phyloP scores from a whole-genome alignment of 2,888 invertebrate genomes.

The Allacma fusca region DNA sequence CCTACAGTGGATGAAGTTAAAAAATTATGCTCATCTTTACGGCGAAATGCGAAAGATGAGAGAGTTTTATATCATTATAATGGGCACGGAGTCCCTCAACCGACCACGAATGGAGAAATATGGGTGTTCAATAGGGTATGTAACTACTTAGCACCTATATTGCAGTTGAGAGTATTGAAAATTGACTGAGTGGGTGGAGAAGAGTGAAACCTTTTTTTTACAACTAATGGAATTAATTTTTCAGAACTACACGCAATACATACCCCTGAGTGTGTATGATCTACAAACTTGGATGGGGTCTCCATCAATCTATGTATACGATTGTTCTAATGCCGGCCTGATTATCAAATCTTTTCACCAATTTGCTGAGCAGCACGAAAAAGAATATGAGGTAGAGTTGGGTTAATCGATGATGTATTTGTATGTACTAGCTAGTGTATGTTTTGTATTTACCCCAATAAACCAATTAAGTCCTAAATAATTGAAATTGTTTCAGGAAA shows the following conservation, averaged over 20 bases:
- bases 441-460: too few species aligned
- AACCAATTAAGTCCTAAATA: too few species aligned
- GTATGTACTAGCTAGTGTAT: too few species aligned
- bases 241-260: conserved; percentile 97
- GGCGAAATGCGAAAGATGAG: conserved; percentile 97
- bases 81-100: conserved; percentile 98
- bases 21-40: conserved; percentile 90
- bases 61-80: conserved; percentile 99
- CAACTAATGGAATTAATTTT: conserved; percentile 56
- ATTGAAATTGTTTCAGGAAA: conserved; percentile 46
- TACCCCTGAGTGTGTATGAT: conserved; percentile 97
- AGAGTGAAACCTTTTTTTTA: not conserved
- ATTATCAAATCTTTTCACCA: conserved; percentile 89
- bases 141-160: not conserved
- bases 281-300: conserved; percentile 99
- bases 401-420: too few species aligned
- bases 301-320: conserved; percentile 98
- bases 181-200: not conserved
- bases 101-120: conserved; percentile 97
- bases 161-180: too few species aligned
- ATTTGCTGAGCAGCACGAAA: conserved; percentile 90
- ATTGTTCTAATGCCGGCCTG: conserved; percentile 97
- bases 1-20: conserved; percentile 98
- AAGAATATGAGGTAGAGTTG: conserved; percentile 73
- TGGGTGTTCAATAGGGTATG: conserved; percentile 97